phyloP scores from a whole-genome alignment of 2,888 invertebrate genomes.

The Rotaria macrura region DNA sequence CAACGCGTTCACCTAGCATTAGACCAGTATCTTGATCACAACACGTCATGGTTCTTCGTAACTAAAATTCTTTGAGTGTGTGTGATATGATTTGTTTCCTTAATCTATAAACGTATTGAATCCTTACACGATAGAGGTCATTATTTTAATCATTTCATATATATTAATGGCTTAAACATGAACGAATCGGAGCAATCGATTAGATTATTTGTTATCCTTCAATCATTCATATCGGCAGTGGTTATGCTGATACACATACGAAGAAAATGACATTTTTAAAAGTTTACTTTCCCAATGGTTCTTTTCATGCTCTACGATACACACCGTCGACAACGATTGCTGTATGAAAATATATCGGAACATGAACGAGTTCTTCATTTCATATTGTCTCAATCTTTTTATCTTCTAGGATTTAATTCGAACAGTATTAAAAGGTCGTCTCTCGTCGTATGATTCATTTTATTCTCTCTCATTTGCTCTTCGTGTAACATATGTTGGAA shows the following conservation, averaged over 20 bases:
- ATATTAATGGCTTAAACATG: too few species aligned
- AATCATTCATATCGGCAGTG: neutral
- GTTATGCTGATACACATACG: neutral
- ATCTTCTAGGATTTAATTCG: neutral
- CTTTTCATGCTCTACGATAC: neutral
- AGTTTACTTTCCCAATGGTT: slow-evolving; percentile 4
- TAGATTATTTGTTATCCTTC: too few species aligned
- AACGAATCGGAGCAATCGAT: too few species aligned
- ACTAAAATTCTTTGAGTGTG: too few species aligned
- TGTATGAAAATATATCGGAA: neutral
- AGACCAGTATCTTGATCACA: too few species aligned
- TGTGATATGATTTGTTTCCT: too few species aligned
- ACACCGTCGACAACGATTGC: neutral
- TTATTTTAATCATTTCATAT: too few species aligned
- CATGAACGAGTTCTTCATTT: neutral
- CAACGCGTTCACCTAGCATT: too few species aligned
- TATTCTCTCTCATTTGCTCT: neutral
- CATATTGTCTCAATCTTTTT: too few species aligned
- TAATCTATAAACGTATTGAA: too few species aligned
- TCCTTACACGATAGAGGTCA: too few species aligned
- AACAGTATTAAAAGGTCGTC: slow-evolving; percentile 8
- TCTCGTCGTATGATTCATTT: neutral
- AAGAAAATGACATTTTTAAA: neutral
- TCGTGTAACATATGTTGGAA: neutral
- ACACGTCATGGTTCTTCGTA: too few species aligned